Evolutionary conservation across 2,797 vertebrate species (phyloP), one percentile per base, ranked within the genome.

Genomic region (Carcharodon carcharias): DNA sequence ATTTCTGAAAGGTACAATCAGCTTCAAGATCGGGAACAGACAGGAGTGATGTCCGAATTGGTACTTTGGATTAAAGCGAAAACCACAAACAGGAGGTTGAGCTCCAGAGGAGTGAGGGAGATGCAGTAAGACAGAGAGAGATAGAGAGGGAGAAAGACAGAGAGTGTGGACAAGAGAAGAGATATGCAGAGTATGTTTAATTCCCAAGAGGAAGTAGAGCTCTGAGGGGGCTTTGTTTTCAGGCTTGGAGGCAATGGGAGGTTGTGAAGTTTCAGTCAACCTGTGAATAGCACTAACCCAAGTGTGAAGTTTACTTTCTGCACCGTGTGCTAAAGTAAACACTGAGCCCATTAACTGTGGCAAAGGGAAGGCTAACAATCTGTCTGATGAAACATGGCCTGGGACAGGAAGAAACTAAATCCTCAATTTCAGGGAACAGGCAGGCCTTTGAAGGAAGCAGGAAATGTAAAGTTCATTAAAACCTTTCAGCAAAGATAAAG

Each of bases 321-420:
- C 96, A 95, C 96, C 69, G 28, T 96, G 80, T 94, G 96, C 96
- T 56, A 95, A 96, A 96, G 96, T 96, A 96, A 96, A 96, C 61
- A 95, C 45, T 88, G 94, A 96, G 96, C 96, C 96, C 96, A 96
- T 96, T 96, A 96, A 94, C 16, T 77, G 7, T 87, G 54, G 87
- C 16, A 85, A 96, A 23, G 50, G 85, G 63, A 91, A 65, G 35
- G 82, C 85, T 96, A 67, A 91, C 40, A 45, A 96, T 54, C 65
- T 89, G 63, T 88, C 82, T 71, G 67, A 69, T 54, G 63, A 63
- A 63, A 65, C 54, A 61, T 14, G 71, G 71, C 1, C 26, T 50
- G 67, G 26, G 96, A 95, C 96, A 88, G 73, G 91, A 93, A 96
- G 96, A 61, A 95, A 96, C 96, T 95, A 94, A 91, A 95, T 50